These are phyloP conservation scores for Aphaenogaster ashmeadi DNA, from an alignment of 1,140 invertebrate species.

Conservation along the genomic window DNA sequence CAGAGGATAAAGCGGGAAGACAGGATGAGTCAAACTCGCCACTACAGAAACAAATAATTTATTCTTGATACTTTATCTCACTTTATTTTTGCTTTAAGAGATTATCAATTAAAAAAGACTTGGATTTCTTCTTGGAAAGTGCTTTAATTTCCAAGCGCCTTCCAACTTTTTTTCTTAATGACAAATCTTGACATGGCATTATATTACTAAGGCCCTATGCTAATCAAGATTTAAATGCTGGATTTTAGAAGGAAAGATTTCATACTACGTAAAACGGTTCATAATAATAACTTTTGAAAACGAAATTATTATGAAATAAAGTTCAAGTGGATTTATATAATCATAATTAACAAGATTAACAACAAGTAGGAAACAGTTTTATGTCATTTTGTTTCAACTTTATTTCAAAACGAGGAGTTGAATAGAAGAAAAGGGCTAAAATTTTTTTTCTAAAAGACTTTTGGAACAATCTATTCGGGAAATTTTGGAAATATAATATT, in stretches of 20 bases:
- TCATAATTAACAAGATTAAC: background rate
- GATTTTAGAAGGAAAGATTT: background rate
- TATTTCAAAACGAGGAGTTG: background rate
- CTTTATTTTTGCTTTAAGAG: background rate
- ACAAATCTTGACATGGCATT: background rate
- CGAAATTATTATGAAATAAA: background rate
- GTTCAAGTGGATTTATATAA: background rate
- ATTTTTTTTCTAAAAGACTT: background rate
- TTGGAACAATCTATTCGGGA: background rate
- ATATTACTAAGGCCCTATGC: background rate
- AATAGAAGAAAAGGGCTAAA: background rate
- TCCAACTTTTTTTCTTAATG: background rate
- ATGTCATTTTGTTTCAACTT: background rate
- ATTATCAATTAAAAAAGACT: background rate
- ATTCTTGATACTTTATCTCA: background rate
- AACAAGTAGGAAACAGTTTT: background rate
- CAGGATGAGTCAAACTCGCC: background rate
- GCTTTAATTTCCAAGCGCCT: background rate
- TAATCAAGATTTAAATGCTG: background rate
- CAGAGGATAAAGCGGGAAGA: background rate
- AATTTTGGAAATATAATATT: background rate
- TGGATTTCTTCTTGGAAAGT: background rate
- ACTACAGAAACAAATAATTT: background rate
- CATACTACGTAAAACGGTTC: background rate
- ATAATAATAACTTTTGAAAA: background rate